Base-by-base conservation (phyloP, 2,888 invertebrate species). In the Beris morrisii region DNA sequence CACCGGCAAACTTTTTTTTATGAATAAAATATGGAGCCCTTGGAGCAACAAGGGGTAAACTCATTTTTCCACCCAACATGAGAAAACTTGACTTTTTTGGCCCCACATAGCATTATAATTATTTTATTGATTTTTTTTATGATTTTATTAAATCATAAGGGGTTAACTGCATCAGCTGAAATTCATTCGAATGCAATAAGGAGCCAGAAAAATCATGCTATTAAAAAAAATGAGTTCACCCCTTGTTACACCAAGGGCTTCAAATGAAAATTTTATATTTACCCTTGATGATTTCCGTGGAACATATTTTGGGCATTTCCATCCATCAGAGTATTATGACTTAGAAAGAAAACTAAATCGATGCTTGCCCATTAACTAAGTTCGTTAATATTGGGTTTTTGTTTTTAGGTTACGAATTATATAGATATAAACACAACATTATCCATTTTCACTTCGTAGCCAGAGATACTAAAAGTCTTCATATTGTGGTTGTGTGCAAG, bases 231-330 rank as follows among this genome's bases (percentile, higher is more conserved):
- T 22, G 22, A 22, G 22, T 22, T 22, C 22, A 22, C 22, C 22
- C 22, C 22, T 22, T 22, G 7, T 3, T 2, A 50, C 9, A 31
- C 61, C 44, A 32, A 13, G 22, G 44, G 9, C 55, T 31, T 13
- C n/a, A 45, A 6, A 2, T 22, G 22, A 22, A 22, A 22, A 22
- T 2, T 22, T 22, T 22, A 22, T 22, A 75, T 74, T 75, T 75
- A 81, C 81, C 81, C 84, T 80, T 84, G 84, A 77, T 82, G 83
- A 80, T 84, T 85, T 79, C 84, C 84, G 82, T 86, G 85, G 78
- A 80, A 81, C 81, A 82, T 81, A 78, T 82, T 82, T 77, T 81
- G 81, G 75, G 82, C 81, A 79, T 81, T 80, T 78, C 81, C 81
- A 79, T 82, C 82, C 81, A 82, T 82, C 75, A 79, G 79, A 75